Conservation (phyloP, 2,113 vertebrate genomes). For the Rhea pennata region DNA sequence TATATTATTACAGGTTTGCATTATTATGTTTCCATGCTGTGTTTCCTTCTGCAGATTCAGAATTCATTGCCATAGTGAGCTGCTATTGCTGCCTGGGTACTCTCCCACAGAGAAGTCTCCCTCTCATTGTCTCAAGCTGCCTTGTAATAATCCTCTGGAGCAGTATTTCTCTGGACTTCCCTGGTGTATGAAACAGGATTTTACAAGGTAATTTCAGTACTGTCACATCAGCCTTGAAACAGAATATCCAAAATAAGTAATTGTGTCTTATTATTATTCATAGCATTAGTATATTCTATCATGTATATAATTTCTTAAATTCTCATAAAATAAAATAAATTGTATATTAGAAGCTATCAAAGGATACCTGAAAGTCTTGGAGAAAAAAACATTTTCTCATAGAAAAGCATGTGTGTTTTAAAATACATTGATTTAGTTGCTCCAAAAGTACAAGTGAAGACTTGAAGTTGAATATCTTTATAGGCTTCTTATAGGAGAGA, state of each 20-base stretch:
- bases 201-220: not conserved
- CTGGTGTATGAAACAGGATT: not conserved
- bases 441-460: not conserved
- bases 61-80: not conserved
- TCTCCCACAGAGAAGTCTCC: not conserved
- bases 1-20: not conserved
- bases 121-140: not conserved
- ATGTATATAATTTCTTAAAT: not conserved
- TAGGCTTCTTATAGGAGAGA: not conserved
- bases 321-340: not conserved
- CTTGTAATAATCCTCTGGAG: not conserved
- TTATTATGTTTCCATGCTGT: not conserved
- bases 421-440: not conserved
- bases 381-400: not conserved
- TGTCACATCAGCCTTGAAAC: not conserved
- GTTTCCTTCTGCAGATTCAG: not conserved
- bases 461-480: not conserved
- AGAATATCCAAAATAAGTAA: not conserved
- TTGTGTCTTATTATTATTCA: not conserved
- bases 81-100: not conserved
- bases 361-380: not conserved
- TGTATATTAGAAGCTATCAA: not conserved
- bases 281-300: not conserved
- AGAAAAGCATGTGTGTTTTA: not conserved
- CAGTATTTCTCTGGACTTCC: not conserved